A percentile compares a stretch with the other conserved stretches of the same genome.
Conservation (phyloP, 2,888 invertebrate genomes). For the Euproctis similis region DNA sequence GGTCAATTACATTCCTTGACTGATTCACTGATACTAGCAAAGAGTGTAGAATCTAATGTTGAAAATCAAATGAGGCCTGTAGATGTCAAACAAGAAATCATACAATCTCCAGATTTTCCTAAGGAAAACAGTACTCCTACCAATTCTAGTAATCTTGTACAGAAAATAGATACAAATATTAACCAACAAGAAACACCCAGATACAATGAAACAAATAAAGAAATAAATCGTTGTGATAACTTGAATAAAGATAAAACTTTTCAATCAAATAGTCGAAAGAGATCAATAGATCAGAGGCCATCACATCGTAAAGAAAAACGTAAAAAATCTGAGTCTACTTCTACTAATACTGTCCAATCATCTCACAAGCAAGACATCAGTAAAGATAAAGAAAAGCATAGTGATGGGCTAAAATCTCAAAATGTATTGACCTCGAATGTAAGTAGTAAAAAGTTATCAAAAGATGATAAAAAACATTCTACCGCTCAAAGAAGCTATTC, state of each 20-base stretch:
- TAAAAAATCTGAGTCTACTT: constrained; percentile 48
- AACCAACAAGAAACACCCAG: constrained; percentile 23
- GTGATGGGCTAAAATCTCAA: constrained; percentile 36
- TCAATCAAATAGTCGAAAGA: constrained; percentile 45
- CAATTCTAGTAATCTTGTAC: constrained; percentile 6
- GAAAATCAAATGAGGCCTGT: constrained; percentile 1
- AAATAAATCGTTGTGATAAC: constrained; percentile 7
- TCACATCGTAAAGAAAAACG: constrained; percentile 68
- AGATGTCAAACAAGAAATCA: constrained; percentile 15
- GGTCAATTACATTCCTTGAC: constrained; percentile 28
- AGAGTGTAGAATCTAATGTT: constrained; percentile 7
- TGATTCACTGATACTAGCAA: constrained; percentile 28
- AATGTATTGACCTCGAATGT: constrained; percentile 39
- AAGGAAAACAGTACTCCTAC: constrained; percentile 14
- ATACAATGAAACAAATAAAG: constrained; percentile 23
- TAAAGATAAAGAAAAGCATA: too few relatives aligned
- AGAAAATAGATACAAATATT: constrained; percentile 10
- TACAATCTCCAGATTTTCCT: constrained; percentile 7
- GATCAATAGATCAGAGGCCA: constrained; percentile 57
- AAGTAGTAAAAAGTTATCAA: constrained; percentile 29
- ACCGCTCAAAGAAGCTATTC: constrained; percentile 41
- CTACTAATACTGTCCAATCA: constrained; percentile 28
- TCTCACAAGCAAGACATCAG: constrained; percentile 35
- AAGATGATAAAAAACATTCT: constrained; percentile 34
- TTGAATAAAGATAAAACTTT: constrained; percentile 23